phyloP scores from a whole-genome alignment of 1,140 invertebrate species.

The Anoplophora glabripennis region DNA sequence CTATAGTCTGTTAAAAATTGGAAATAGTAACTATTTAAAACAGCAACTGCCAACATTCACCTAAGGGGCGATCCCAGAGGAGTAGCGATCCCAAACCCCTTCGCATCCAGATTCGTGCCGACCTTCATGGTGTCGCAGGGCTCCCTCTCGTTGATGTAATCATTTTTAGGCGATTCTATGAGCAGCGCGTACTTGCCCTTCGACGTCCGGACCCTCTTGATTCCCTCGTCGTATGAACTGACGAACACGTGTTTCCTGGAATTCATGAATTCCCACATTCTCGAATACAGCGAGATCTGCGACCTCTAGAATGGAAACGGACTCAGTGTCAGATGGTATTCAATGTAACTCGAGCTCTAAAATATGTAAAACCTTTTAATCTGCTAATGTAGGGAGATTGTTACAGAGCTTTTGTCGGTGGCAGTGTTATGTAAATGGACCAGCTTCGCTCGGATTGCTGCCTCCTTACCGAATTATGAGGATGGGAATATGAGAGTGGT shows the following conservation, averaged over 20 bases:
- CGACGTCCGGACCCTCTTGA: conserved; percentile 73
- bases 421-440: too few relatives aligned
- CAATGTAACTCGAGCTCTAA: background rate
- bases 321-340: background rate
- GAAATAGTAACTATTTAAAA: too few relatives aligned
- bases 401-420: too few relatives aligned
- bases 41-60: conserved; percentile 62
- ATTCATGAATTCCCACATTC: conserved; percentile 97
- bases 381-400: too few relatives aligned
- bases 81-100: conserved; percentile 92
- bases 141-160: conserved; percentile 88
- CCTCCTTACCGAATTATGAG: too few relatives aligned
- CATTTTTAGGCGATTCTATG: conserved; percentile 91
- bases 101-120: conserved; percentile 85
- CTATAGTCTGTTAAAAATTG: too few relatives aligned
- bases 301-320: conserved; percentile 65
- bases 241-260: conserved; percentile 80
- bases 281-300: conserved; percentile 83
- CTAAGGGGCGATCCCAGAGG: conserved; percentile 84
- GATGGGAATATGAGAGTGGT: too few relatives aligned
- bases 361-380: too few relatives aligned
- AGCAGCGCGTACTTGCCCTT: conserved; percentile 94
- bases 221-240: conserved; percentile 79
- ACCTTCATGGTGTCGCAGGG: conserved; percentile 97
- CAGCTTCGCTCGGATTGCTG: too few relatives aligned